Base-by-base conservation (phyloP, 2,888 invertebrate genomes). In the Therioaphis trifolii region DNA sequence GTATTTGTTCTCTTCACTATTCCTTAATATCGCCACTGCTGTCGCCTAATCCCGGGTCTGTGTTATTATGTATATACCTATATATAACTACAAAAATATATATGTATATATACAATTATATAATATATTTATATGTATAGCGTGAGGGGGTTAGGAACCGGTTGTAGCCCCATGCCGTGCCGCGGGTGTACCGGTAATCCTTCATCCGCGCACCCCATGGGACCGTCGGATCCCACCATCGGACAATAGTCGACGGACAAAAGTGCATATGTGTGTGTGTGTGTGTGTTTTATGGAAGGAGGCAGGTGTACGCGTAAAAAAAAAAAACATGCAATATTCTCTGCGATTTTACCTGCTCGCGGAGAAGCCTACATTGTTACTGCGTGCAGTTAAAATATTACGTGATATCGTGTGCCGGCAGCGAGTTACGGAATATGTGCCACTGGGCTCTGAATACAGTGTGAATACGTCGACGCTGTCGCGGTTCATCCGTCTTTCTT, bases 121-220 rank as follows among this genome's bases (percentile, higher is more conserved):
- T n/a, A n/a, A 55, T 55, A 27, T 27, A 63, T n/a, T 15, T 63
- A 15, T 15, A 63, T 15, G 76, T 14, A 61, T 29, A 15, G 3
- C 14, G 14, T 18, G 49, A 4, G 49, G 77, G 63, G 66, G 66
- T 68, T 35, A n/a, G 77, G 66, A 78, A 78, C 77, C 77, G 77
- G 77, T 78, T 66, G n/a, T 49, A n/a, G 40, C n/a, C 21, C 21
- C 21, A 11, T 29, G 21, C 2, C 43, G 21, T 27, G 11, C 61
- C 15, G 74, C 74, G 74, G 35, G 74, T 52, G 55, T 58, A 27
- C n/a, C n/a, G n/a, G n/a, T 76, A 76, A 76, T 76, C 76, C 76
- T 76, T 76, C 76, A 46, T 76, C 76, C 76, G 61, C 61, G 63
- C 76, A 74, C 75, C 75, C 75, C 75, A 27, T 27, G 76, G 61